Evolutionary conservation across 1,140 invertebrate species (phyloP).

Genomic region (Drosophila asahinai): DNA sequence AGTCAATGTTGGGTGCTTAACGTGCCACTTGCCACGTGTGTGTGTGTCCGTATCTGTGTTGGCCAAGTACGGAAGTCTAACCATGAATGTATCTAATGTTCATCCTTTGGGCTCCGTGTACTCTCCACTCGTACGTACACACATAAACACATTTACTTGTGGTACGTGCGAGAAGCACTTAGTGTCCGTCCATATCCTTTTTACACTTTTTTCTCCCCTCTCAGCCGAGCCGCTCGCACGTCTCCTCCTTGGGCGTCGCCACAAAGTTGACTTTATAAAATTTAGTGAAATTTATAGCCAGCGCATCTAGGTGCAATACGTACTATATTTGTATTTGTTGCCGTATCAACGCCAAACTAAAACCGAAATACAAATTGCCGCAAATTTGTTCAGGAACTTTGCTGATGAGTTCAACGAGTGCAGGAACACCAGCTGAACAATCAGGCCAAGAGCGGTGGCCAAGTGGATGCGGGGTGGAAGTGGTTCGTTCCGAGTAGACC

Average conservation of each 20-base stretch:
- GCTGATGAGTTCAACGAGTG: constrained; percentile 46
- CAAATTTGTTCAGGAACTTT: constrained; percentile 74
- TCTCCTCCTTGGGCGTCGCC: neutral
- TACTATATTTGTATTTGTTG: constrained; percentile 54
- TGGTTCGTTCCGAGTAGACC: constrained; percentile 7
- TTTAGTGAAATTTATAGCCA: constrained; percentile 81
- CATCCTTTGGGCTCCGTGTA: constrained; percentile 76
- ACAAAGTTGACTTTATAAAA: constrained; percentile 81
- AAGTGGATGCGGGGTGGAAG: neutral
- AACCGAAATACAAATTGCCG: constrained; percentile 78
- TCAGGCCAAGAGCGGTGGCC: constrained; percentile 21
- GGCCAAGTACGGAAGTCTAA: constrained; percentile 66
- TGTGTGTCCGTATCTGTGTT: constrained; percentile 23
- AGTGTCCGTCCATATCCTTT: constrained; percentile 52
- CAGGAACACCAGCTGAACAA: constrained; percentile 35
- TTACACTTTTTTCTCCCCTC: constrained; percentile 8
- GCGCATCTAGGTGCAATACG: constrained; percentile 69
- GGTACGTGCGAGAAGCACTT: constrained; percentile 78
- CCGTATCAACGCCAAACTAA: constrained; percentile 67
- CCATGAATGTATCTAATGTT: constrained; percentile 82
- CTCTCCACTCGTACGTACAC: constrained; percentile 50
- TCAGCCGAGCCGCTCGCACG: neutral
- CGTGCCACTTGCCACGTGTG: constrained; percentile 67
- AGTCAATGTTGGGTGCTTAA: constrained; percentile 80
- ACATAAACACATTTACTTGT: constrained; percentile 77